Base-by-base conservation (phyloP, 2,113 vertebrate species). In the Lynx canadensis region DNA sequence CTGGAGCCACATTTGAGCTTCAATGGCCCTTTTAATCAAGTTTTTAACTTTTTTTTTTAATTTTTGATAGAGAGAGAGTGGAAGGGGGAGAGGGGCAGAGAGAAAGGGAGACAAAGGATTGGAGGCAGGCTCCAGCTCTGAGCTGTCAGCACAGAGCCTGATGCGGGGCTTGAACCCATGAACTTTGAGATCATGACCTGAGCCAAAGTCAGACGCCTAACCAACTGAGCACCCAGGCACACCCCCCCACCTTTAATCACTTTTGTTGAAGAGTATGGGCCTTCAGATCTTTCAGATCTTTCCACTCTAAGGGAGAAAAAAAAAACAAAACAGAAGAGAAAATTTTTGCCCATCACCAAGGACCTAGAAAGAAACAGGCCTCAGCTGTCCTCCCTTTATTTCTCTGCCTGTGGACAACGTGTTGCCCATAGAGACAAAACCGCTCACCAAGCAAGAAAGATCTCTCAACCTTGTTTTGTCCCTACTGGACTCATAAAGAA, bases 331-430 rank as follows among this genome's bases (percentile, higher is more conserved):
- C 13, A 80, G 21, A 89, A 21, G 8, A 90, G 78, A 85, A 89
- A 82, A 5, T 21, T 0, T 27, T 15, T 79, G 4, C 3, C 12
- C 5, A 5, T 45, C 27, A 27, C 8, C 45, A 52, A 5, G 14
- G 21, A 80, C 7, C 68, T 55, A 74, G 21, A 33, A 48, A 16
- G 76, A 1, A 95, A 36, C 10, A 41, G 74, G 25, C 11, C 36
- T 92, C 63, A 13, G 31, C 18, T 27, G 11, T 19, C 2, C 4
- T 18, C 6, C 7, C 57, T 7, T 19, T 3, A 1, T 0, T 27
- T 33, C 21, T 18, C 83, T 48, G 15, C 60, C 57, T 85, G 10
- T 0, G 41, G n/a, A 48, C 33, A 66, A 33, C 21, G 19, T 18
- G 3, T 23, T 48, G 4, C 3, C 27, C 18, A 27, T 14, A 50